Conservation (phyloP, 2,113 vertebrate species). For the Caracal caracal region DNA sequence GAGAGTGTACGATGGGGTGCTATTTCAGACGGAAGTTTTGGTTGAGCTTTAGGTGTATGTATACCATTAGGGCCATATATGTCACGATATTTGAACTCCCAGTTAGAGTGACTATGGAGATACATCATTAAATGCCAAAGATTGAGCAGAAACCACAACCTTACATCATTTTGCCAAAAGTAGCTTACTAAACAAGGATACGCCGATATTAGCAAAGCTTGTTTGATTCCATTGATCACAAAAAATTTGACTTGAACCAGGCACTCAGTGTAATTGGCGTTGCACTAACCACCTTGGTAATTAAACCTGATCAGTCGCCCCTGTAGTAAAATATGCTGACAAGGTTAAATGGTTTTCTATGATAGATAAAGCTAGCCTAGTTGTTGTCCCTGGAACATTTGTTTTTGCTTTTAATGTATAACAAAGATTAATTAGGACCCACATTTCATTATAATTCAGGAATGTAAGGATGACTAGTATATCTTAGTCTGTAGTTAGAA, state of each 20-base stretch:
- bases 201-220: not conserved
- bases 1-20: not conserved
- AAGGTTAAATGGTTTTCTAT: not conserved
- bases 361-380: not conserved
- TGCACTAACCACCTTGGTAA: not conserved
- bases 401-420: not conserved
- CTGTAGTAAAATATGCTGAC: not conserved
- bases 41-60: not conserved
- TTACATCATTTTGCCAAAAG: conserved; percentile 1
- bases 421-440: conserved; percentile 18
- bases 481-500: conserved; percentile 41
- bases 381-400: not conserved
- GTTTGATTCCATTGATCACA: not conserved
- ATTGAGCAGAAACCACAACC: not conserved
- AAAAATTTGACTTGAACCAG: not conserved
- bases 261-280: not conserved
- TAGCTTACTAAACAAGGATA: not conserved
- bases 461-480: not conserved
- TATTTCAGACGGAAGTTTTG: not conserved
- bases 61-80: not conserved
- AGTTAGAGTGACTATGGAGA: not conserved
- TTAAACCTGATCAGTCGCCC: not conserved
- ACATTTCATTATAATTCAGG: conserved; percentile 21
- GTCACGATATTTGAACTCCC: not conserved
- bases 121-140: not conserved